Percentiles rank a stretch among this genome's conserved stretches.
phyloP scores from a whole-genome alignment of 2,797 vertebrate species.

The Acrocephalus scirpaceus region DNA sequence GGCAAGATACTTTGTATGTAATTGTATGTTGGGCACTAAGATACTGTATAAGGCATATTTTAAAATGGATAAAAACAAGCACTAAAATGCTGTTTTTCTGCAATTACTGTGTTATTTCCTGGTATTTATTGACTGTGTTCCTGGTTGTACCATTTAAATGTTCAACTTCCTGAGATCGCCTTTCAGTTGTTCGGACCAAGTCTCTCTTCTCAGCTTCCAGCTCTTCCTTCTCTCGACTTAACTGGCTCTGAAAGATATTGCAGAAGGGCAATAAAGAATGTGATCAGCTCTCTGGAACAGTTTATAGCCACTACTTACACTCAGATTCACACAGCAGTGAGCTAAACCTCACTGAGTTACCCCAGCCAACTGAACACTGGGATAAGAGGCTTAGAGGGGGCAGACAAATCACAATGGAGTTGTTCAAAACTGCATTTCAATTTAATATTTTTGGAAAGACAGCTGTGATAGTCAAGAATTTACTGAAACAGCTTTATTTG shows the following conservation, averaged over 20 bases:
- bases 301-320: neutral
- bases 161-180: conserved; percentile 88
- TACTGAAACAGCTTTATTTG: neutral
- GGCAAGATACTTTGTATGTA: neutral
- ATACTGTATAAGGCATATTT: neutral
- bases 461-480: neutral
- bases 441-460: neutral
- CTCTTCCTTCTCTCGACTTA: conserved; percentile 89
- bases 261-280: neutral
- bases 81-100: neutral
- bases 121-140: neutral
- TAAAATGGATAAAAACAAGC: neutral
- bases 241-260: conserved; percentile 76
- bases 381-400: neutral
- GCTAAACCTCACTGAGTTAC: neutral
- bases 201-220: conserved; percentile 94
- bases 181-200: conserved; percentile 89
- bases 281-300: neutral
- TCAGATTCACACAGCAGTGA: neutral
- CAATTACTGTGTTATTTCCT: neutral
- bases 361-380: neutral
- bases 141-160: conserved; percentile 86
- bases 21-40: neutral
- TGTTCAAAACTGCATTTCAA: neutral
- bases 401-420: neutral